Percentiles rank a stretch among this genome's conserved stretches.
Conservation (phyloP, 2,888 invertebrate species). For the Cantharis rustica region DNA sequence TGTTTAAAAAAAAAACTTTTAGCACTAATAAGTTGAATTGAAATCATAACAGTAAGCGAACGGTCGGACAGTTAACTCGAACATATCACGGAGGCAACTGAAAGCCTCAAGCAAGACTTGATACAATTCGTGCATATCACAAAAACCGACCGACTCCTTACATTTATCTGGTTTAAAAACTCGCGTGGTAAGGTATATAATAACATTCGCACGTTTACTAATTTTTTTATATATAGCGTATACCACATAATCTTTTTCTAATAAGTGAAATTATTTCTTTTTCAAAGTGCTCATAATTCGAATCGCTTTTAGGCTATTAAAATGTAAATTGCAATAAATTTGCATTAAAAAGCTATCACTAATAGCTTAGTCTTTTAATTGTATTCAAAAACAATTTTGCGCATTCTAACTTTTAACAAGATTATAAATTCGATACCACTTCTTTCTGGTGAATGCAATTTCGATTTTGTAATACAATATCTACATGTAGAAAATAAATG, state of each 20-base stretch:
- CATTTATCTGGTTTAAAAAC: constrained; percentile 9
- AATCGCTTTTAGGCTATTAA: neutral
- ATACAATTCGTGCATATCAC: constrained; percentile 36
- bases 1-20: neutral
- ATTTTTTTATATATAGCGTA: neutral
- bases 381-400: neutral
- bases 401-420: neutral
- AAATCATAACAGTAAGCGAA: constrained; percentile 15
- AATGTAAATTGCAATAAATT: neutral
- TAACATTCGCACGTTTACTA: neutral
- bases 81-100: constrained; percentile 41
- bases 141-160: constrained; percentile 11
- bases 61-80: constrained; percentile 31
- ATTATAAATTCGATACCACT: neutral
- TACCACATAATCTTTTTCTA: neutral
- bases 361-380: neutral
- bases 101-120: constrained; percentile 33
- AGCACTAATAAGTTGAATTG: neutral
- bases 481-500: neutral
- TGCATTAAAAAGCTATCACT: neutral
- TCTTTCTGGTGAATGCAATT: neutral
- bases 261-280: neutral
- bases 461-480: neutral
- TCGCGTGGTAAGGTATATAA: neutral
- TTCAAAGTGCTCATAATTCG: neutral